A percentile compares a stretch with the other conserved stretches of the same genome.
Conservation (phyloP, 1,140 invertebrate species). For the Drosophila albomicans region DNA sequence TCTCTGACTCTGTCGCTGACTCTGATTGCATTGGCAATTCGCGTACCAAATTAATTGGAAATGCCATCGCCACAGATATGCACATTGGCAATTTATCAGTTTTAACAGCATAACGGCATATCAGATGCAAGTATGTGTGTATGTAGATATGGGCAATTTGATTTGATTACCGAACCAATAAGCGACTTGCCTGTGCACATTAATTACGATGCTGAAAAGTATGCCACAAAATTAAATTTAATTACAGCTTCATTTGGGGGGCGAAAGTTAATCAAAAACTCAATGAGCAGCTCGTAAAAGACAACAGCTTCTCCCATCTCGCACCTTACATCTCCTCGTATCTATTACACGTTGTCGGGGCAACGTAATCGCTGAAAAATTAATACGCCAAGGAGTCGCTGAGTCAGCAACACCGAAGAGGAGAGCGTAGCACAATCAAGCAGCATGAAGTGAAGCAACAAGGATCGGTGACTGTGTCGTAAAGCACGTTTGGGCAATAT, state of each 20-base stretch:
- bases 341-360: slow-evolving; percentile 78
- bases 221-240: slow-evolving; percentile 81
- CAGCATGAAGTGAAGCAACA: slow-evolving; percentile 23
- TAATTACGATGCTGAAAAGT: slow-evolving; percentile 58
- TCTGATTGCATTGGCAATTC: slow-evolving; percentile 32
- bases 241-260: slow-evolving; percentile 77
- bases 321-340: slow-evolving; percentile 20
- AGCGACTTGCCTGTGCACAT: slow-evolving; percentile 29
- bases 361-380: slow-evolving; percentile 82
- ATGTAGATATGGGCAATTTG: slow-evolving; percentile 39
- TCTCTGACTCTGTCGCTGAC: slow-evolving; percentile 5
- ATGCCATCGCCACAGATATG: slow-evolving; percentile 47
- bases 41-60: slow-evolving; percentile 58
- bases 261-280: slow-evolving; percentile 82
- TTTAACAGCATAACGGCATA: not conserved
- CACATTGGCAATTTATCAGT: slow-evolving; percentile 36
- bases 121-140: slow-evolving; percentile 13
- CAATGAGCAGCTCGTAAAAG: slow-evolving; percentile 79
- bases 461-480: slow-evolving; percentile 65
- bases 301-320: slow-evolving; percentile 21
- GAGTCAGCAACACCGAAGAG: slow-evolving; percentile 17
- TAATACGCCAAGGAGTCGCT: slow-evolving; percentile 62
- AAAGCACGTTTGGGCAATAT: slow-evolving; percentile 79
- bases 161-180: slow-evolving; percentile 67
- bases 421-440: slow-evolving; percentile 18